phyloP scores from a whole-genome alignment of 2,888 invertebrate species.

The Idaea straminata region DNA sequence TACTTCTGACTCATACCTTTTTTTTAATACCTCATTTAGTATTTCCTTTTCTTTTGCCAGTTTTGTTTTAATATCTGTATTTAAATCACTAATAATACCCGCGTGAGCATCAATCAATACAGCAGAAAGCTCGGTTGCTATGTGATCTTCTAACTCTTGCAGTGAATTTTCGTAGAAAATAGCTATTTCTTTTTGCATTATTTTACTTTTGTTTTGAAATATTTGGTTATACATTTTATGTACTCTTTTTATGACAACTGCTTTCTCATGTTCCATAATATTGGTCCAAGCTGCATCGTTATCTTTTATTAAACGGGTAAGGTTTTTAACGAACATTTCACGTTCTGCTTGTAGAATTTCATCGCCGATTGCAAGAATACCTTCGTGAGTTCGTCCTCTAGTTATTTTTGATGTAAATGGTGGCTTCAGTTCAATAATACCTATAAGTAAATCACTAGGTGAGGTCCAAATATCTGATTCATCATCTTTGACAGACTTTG shows the following conservation, averaged over 20 bases:
- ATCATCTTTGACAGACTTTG: constrained; percentile 22
- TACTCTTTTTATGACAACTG: constrained; percentile 46
- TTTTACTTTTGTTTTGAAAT: constrained; percentile 52
- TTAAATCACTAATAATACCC: constrained; percentile 51
- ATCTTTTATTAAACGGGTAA: constrained; percentile 46
- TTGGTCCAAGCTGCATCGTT: constrained; percentile 62
- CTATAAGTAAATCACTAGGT: constrained; percentile 67
- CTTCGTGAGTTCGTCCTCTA: constrained; percentile 64
- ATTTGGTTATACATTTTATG: constrained; percentile 48
- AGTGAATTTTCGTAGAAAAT: constrained; percentile 59
- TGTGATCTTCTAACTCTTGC: constrained; percentile 57
- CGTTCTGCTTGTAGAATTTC: constrained; percentile 49
- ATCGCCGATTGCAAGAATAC: constrained; percentile 64
- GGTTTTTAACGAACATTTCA: constrained; percentile 39
- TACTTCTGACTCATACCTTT: constrained; percentile 48
- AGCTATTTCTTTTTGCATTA: constrained; percentile 53
- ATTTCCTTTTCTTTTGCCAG: constrained; percentile 46
- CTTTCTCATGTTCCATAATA: constrained; percentile 53
- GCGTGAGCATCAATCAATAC: constrained; percentile 47
- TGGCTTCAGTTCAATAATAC: constrained; percentile 55
- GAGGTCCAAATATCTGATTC: constrained; percentile 49
- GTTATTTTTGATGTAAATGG: constrained; percentile 72
- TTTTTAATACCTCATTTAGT: constrained; percentile 45
- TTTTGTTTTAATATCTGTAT: constrained; percentile 55
- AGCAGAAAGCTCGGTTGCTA: constrained; percentile 50